phyloP scores from a whole-genome alignment of 2,797 vertebrate species.

The Mergus octosetaceus region DNA sequence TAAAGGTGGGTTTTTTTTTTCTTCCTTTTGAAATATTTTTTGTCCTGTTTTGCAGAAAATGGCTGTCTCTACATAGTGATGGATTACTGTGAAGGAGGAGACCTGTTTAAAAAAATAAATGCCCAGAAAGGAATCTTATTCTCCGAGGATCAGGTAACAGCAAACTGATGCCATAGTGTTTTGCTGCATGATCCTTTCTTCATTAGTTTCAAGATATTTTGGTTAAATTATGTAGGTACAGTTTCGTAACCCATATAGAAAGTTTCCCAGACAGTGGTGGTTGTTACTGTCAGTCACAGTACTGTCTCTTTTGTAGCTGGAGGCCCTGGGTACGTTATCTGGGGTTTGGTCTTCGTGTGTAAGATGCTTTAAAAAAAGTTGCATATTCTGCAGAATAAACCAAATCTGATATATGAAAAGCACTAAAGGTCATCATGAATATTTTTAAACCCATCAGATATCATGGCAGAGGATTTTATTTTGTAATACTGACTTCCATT shows the following conservation, averaged over 20 bases:
- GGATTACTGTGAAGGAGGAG: conserved; percentile 99
- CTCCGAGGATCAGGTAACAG: conserved; percentile 90
- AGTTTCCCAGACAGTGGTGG: neutral
- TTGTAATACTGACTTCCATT: neutral
- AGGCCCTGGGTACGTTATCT: neutral
- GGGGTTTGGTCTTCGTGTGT: neutral
- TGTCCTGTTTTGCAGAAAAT: conserved; percentile 82
- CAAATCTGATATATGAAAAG: neutral
- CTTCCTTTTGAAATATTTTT: neutral
- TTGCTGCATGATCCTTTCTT: neutral
- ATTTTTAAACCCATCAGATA: neutral
- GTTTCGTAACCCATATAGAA: neutral
- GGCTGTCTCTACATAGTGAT: conserved; percentile 98
- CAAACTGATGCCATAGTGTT: neutral
- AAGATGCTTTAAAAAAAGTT: neutral
- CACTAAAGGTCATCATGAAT: neutral
- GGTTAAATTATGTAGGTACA: neutral
- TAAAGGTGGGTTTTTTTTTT: neutral
- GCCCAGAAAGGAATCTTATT: conserved; percentile 93
- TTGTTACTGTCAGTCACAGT: fast-evolving
- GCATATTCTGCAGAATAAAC: neutral
- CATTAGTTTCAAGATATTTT: neutral
- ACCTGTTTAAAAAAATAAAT: conserved; percentile 97
- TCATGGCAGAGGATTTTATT: neutral
- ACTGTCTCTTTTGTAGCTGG: neutral